These are phyloP conservation scores for Drosophila ogumai DNA, from an alignment of 1,140 invertebrate genomes.

Conservation along the genomic window DNA sequence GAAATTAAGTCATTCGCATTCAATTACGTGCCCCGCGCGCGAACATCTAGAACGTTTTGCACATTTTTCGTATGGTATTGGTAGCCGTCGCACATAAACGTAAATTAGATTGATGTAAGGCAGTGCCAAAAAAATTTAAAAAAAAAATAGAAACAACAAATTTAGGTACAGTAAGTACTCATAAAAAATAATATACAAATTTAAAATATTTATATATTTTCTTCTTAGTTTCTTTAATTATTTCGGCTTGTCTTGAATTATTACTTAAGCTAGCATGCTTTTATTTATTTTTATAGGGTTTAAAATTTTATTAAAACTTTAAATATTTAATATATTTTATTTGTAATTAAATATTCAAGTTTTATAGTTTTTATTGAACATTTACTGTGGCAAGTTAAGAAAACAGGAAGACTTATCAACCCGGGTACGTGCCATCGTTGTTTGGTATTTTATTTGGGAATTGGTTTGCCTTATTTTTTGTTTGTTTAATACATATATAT, in stretches of 20 bases:
- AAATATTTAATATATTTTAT: too few relatives aligned
- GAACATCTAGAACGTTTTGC: conserved; percentile 39
- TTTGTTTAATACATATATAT: not conserved
- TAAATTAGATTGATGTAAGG: conserved; percentile 66
- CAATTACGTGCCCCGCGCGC: conserved; percentile 66
- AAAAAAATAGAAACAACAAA: not conserved
- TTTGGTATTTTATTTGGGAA: conserved; percentile 11
- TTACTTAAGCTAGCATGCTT: not conserved
- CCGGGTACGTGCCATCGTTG: conserved; percentile 22
- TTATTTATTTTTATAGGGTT: not conserved
- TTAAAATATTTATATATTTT: not conserved
- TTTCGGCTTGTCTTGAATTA: not conserved
- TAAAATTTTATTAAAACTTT: too few relatives aligned
- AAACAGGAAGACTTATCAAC: conserved; percentile 57
- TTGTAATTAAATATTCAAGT: not conserved
- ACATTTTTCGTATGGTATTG: conserved; percentile 39
- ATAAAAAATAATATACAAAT: not conserved
- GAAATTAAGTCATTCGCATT: conserved; percentile 79
- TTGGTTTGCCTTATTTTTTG: conserved; percentile 7
- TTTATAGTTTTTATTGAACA: not conserved
- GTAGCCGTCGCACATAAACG: conserved; percentile 18
- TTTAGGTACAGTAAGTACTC: not conserved
- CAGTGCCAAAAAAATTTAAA: conserved; percentile 34
- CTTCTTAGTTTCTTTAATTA: too few relatives aligned
- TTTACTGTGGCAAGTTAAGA: not conserved